Evolutionary conservation across 2,113 vertebrate species (phyloP), one percentile per base, ranked within the genome.

Genomic region (Phalacrocorax aristotelis): DNA sequence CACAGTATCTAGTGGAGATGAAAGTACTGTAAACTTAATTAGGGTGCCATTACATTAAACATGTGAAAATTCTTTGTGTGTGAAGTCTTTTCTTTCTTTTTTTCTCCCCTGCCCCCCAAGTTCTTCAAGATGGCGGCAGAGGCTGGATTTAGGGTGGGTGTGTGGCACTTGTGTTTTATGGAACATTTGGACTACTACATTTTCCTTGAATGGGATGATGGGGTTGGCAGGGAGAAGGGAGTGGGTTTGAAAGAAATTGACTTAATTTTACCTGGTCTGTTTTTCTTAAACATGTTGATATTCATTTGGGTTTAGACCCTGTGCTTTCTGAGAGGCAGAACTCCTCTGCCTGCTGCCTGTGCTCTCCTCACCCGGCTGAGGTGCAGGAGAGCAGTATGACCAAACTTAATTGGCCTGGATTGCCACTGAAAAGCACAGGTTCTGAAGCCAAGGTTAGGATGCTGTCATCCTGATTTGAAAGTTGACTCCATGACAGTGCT

Each of bases 21-120:
- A 65, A 95, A 94, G 57, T 94, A 95, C 87, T 95, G 87, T 95
- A 95, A 91, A 96, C 18, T 82, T 90, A 71, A 84, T 69, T 92
- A 69, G 74, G 46, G 62, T 95, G 70, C 91, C 93, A 80, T 93
- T 91, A 54, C 58, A 97, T 95, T 97, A 97, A 96, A 96, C 1
- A 11, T 46, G 16, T 93, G 46, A 85, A 79, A 94, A 87, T 18
- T 38, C 11, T 32, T 57, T 46, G 7, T 83, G 85, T 90, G 49
- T 94, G 57, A 17, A 68, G 66, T 64, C 1, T 38, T 1, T 6
- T 9, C 9, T 15, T 14, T 26, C 12, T 7, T 17, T 23, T 29
- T 19, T 52, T 17, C 10, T 17, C 15, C 7, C 18, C 18, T 46
- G 16, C 1, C 15, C 7, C 11, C 4, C 17, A 38, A 38, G 16